Conservation (phyloP, 2,113 vertebrate genomes). For the Collichthys lucidus region DNA sequence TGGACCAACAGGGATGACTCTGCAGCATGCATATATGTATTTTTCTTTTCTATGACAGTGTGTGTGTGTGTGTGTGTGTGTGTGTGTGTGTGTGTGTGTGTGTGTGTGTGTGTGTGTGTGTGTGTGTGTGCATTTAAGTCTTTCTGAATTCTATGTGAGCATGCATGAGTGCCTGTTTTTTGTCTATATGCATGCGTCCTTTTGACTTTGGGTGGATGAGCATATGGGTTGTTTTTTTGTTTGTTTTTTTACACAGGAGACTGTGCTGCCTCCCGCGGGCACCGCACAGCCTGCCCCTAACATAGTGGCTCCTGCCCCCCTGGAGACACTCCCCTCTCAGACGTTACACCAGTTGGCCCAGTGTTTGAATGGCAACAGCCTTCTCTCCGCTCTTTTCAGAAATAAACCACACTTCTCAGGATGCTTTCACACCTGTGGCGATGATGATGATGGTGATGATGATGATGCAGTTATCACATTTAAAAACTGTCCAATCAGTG, state of each 20-base stretch:
- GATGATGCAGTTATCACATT: background rate
- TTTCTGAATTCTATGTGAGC: slow-evolving; percentile 5
- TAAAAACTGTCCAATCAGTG: background rate
- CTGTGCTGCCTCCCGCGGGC: slow-evolving; percentile 24
- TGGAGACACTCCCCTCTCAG: background rate
- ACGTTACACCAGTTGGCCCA: background rate
- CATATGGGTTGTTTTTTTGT: slow-evolving; percentile 28
- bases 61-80: background rate
- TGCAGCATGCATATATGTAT: background rate
- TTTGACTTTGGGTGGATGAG: slow-evolving; percentile 4
- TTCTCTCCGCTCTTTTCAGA: background rate
- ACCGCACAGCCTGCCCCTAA: background rate
- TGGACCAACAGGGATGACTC: slow-evolving; percentile 4
- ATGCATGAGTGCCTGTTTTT: background rate
- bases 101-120: background rate
- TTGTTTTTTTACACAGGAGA: slow-evolving; percentile 34
- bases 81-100: background rate
- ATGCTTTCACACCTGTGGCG: background rate
- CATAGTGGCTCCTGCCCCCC: slow-evolving; percentile 18
- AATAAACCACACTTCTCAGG: background rate
- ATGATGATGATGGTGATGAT: no score
- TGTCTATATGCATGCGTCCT: background rate
- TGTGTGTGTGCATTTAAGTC: background rate
- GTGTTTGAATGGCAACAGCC: background rate
- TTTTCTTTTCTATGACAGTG: background rate